A percentile compares a stretch with the other conserved stretches of the same genome.
These are phyloP conservation scores for Psilopsiagon aymara DNA, from an alignment of 2,113 vertebrate genomes.

Conservation along the genomic window DNA sequence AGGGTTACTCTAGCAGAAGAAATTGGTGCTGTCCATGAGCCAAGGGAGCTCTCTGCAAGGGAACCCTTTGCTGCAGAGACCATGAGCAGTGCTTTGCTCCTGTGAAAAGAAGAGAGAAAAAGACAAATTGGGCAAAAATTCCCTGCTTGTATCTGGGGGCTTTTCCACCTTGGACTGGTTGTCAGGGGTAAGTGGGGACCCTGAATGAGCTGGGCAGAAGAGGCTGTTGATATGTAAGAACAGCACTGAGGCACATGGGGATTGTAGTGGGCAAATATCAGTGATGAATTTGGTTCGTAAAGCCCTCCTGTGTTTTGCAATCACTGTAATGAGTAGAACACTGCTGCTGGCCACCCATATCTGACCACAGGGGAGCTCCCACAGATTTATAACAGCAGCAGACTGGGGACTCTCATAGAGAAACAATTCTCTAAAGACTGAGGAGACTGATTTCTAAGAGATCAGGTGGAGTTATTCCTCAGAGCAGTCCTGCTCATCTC, in stretches of 20 bases:
- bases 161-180: rapidly evolving
- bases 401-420: neutral
- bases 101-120: neutral
- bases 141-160: neutral
- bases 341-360: neutral
- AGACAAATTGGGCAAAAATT: neutral
- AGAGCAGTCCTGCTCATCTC: neutral
- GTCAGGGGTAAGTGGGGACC: neutral
- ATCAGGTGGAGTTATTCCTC: neutral
- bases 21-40: neutral
- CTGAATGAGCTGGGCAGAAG: neutral
- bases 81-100: neutral
- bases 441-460: neutral
- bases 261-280: neutral
- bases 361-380: neutral
- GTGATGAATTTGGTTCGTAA: neutral
- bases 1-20: conserved; percentile 47
- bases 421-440: neutral
- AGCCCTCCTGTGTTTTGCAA: rapidly evolving
- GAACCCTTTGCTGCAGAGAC: conserved; percentile 13
- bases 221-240: neutral
- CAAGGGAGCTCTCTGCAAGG: conserved; percentile 26
- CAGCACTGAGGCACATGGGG: neutral
- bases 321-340: neutral
- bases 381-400: neutral